Evolutionary conservation across 2,113 vertebrate genomes (phyloP).

Genomic region (Chunga burmeisteri): DNA sequence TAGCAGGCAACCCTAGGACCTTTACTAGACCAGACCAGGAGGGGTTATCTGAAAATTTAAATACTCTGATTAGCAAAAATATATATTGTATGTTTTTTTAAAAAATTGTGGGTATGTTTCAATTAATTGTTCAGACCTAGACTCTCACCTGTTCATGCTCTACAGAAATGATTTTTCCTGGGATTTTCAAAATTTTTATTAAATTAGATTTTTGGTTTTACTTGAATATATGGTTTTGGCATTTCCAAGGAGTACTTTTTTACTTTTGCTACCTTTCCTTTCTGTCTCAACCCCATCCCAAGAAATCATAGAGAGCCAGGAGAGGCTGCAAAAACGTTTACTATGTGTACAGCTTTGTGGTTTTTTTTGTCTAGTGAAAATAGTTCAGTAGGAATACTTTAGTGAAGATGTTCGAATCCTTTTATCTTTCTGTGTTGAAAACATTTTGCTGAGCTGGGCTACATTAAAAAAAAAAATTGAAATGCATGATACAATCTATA

Average conservation of each 20-base stretch:
- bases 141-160: neutral
- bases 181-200: neutral
- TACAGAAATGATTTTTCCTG: accelerated
- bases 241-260: neutral
- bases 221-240: neutral
- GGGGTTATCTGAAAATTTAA: neutral
- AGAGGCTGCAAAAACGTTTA: neutral
- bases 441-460: neutral
- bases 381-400: neutral
- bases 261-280: neutral
- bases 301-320: neutral
- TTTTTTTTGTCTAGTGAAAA: neutral
- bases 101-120: neutral
- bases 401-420: neutral
- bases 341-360: neutral
- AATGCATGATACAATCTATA: accelerated
- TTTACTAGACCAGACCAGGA: neutral
- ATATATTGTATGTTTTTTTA: neutral
- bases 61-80: neutral
- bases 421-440: neutral
- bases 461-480: neutral
- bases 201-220: neutral
- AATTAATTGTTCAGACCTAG: neutral
- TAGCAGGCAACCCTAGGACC: neutral
- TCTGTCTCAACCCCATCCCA: neutral